Evolutionary conservation across 2,797 vertebrate species (phyloP), one percentile per base, ranked within the genome.

Genomic region (Lemur catta): DNA sequence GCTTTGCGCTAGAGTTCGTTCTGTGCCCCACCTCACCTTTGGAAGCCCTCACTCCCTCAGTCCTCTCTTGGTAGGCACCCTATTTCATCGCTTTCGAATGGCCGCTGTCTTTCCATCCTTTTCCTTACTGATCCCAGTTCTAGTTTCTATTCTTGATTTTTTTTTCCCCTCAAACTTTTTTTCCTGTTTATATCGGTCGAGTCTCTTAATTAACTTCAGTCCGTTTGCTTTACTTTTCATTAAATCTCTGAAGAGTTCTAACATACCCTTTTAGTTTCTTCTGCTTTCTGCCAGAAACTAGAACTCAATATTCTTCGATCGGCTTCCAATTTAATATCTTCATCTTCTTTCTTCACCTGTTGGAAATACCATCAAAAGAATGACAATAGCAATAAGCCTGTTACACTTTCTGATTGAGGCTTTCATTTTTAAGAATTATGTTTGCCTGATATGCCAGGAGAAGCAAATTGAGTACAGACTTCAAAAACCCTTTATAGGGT

Each of bases 351-450:
- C 28, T 59, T 94, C 50, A 20, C 28, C 20, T 38, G 24, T 46
- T 90, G 61, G 11, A 89, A 92, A 11, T 93, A 52, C 20, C 59
- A 65, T 82, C 69, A 65, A 81, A 91, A 63, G 35, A 95, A 71
- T 97, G 75, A 22, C 75, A 69, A 26, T 74, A 74, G 79, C 38
- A 65, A 4, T 84, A 79, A 93, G 79, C 43, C 22, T 79, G 48
- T 95, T 93, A 63, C 6, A 52, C 18, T 91, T 82, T 84, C 1
- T 65, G 55, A 59, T 24, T 11, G 38, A 80, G 46, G 33, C 79
- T 79, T 93, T 84, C 43, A 41, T 75, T 90, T 94, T 96, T 82
- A 93, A 85, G 57, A 86, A 78, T 65, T 76, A 8, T 43, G 2
- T 89, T 80, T 93, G 71, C 30, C 28, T 84, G 69, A 33, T 48